A percentile compares a stretch with the other conserved stretches of the same genome.
These are phyloP conservation scores for Leptopilina myrica DNA, from an alignment of 2,888 invertebrate species.

Conservation along the genomic window DNA sequence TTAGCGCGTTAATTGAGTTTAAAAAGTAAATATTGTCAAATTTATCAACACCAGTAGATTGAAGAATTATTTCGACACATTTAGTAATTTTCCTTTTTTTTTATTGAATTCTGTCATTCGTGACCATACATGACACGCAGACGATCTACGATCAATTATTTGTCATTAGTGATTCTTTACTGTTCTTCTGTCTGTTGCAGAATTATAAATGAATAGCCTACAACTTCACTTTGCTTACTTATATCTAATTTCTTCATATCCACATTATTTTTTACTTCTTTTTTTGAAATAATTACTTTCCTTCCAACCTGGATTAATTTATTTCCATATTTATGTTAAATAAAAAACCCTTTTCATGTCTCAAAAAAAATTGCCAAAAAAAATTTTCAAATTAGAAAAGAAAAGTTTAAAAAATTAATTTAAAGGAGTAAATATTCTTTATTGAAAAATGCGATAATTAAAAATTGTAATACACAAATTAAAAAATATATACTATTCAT, in stretches of 20 bases:
- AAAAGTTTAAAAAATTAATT: no score
- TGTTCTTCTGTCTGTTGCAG: conserved; percentile 29
- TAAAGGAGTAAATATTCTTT: no score
- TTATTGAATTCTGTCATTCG: neutral
- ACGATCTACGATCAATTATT: conserved; percentile 35
- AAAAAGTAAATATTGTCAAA: no score
- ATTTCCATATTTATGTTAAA: neutral
- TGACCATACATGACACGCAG: conserved; percentile 26
- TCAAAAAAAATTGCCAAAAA: neutral
- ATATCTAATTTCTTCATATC: neutral
- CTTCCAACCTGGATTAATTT: neutral
- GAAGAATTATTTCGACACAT: no score
- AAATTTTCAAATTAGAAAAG: no score
- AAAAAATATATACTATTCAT: no score
- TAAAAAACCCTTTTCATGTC: neutral
- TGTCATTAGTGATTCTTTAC: conserved; percentile 26
- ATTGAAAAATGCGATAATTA: no score
- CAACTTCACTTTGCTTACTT: neutral
- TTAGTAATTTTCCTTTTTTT: no score
- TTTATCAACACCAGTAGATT: no score
- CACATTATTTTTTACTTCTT: neutral
- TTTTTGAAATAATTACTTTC: neutral
- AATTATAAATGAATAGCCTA: conserved; percentile 31
- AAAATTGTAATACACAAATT: no score
- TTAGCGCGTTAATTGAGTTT: no score